Base-by-base conservation (phyloP, 2,888 invertebrate genomes). In the Augochlorella aurata region DNA sequence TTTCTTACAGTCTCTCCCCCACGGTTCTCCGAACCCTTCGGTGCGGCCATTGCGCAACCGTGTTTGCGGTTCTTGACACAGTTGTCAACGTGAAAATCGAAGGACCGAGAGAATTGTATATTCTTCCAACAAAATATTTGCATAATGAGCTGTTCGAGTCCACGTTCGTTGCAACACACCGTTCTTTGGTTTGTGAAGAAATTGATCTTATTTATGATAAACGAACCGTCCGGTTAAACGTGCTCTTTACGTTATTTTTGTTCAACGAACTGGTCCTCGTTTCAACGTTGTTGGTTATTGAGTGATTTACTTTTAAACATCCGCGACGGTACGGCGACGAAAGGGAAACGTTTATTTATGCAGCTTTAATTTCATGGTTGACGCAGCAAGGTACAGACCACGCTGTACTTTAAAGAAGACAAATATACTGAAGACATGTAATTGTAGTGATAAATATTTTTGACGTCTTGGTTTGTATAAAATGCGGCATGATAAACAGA, bases 1-100 rank as follows among this genome's bases (percentile, higher is more conserved):
- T 69, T 52, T 52, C 21, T 8, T 44, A n/a, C 8, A 14, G n/a
- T 16, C 38, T 54, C 21, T 14, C 9, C 21, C 4, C 12, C 7
- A 74, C 38, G 49, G 44, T 38, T 74, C 38, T 21, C 66, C 24
- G 29, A 67, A 52, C n/a, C 21, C n/a, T 49, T 12, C 24, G 29
- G 8, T 52, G 38, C 54, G 21, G n/a, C 16, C 38, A 7, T 81
- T 84, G 50, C 61, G 63, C 75, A 63, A 79, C 5, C n/a, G 16
- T 73, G 29, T 67, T 71, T 45, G 71, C 68, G 54, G 21, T 29
- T 38, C 76, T 82, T 54, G 69, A 73, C 77, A 77, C 29, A 63
- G 49, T 77, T 71, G 65, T 44, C 52, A 18, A 45, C 47, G 21
- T 14, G 47, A 54, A 71, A 49, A 63, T 67, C 44, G n/a, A 18